Conservation (phyloP, 2,113 vertebrate genomes). For the Python bivittatus region DNA sequence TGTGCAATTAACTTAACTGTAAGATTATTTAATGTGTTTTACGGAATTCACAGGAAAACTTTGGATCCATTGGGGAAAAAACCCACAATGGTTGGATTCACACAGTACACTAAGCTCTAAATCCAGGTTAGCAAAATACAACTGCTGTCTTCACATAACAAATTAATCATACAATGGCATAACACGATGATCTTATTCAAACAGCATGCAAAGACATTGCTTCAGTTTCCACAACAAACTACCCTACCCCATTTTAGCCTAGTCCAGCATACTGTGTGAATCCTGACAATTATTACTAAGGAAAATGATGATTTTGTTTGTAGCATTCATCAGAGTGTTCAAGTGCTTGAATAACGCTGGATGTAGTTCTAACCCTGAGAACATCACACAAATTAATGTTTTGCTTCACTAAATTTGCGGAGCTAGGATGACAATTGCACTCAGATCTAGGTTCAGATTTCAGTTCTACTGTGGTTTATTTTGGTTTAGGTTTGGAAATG, state of each 20-base stretch:
- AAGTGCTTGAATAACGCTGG: background rate
- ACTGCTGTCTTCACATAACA: too few relatives aligned
- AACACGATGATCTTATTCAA: too few relatives aligned
- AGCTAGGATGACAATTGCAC: background rate
- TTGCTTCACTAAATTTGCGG: background rate
- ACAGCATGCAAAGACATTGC: too few relatives aligned
- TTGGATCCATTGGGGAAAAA: background rate
- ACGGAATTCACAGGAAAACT: slow-evolving; percentile 27
- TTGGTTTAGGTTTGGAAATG: background rate
- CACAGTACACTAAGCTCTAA: too few relatives aligned
- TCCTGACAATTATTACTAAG: background rate
- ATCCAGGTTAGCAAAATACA: too few relatives aligned
- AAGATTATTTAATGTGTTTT: background rate
- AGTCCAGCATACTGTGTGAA: too few relatives aligned
- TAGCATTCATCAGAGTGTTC: background rate
- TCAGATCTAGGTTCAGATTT: background rate
- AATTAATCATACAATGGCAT: too few relatives aligned
- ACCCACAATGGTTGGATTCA: too few relatives aligned
- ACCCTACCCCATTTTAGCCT: too few relatives aligned
- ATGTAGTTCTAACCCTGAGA: background rate
- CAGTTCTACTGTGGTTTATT: background rate
- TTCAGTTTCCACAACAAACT: too few relatives aligned
- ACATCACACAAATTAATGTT: background rate
- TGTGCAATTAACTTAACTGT: background rate
- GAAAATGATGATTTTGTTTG: background rate